A percentile compares a stretch with the other conserved stretches of the same genome.
Conservation (phyloP, 2,797 vertebrate species). For the Sebastes trivittatus region DNA sequence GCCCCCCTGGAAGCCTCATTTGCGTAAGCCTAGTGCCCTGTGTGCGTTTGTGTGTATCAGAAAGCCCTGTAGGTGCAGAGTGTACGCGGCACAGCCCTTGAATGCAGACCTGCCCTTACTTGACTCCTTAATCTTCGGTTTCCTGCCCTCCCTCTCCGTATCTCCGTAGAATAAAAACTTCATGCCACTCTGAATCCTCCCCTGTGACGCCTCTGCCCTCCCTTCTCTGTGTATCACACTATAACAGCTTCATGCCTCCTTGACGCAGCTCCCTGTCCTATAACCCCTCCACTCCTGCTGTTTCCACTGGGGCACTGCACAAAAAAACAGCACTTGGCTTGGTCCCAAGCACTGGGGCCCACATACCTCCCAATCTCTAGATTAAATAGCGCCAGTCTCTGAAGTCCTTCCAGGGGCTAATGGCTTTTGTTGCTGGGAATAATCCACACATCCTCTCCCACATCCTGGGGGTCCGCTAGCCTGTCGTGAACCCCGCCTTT, state of each 20-base stretch:
- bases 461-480: conserved; percentile 82
- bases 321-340: conserved; percentile 77
- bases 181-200: conserved; percentile 68
- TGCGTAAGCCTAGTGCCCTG: conserved; percentile 1
- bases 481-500: conserved; percentile 69
- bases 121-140: conserved; percentile 83
- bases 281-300: conserved; percentile 66
- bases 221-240: conserved; percentile 59
- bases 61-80: conserved; percentile 33
- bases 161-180: conserved; percentile 72
- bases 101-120: conserved; percentile 76
- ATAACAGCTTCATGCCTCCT: conserved; percentile 66
- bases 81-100: conserved; percentile 44
- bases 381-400: conserved; percentile 86
- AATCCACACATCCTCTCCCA: conserved; percentile 89
- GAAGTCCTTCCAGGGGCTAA: conserved; percentile 87
- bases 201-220: conserved; percentile 51
- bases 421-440: conserved; percentile 88
- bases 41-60: conserved; percentile 14
- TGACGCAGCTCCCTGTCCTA: conserved; percentile 46
- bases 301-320: conserved; percentile 75
- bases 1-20: conserved; percentile 20
- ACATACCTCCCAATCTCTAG: conserved; percentile 86
- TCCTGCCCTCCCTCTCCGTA: conserved; percentile 77
- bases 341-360: conserved; percentile 79